Percentiles rank a stretch among this genome's conserved stretches.
Evolutionary conservation across 1,140 invertebrate species (phyloP).

Genomic region (Brachionus rubens): DNA sequence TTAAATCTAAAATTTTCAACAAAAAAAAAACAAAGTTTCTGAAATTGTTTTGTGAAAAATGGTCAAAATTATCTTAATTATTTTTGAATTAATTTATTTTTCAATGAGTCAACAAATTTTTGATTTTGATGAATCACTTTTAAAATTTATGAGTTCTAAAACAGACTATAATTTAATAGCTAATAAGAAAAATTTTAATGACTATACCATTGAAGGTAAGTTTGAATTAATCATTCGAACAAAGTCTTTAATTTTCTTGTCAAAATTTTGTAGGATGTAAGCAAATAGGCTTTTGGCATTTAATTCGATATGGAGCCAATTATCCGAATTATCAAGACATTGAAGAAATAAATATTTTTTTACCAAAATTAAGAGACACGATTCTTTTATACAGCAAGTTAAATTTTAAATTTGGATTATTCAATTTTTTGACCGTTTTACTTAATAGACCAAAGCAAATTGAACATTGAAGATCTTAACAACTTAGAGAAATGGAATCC

Average conservation of each 20-base stretch:
- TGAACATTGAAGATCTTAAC: neutral
- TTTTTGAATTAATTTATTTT: neutral
- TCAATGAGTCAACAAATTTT: neutral
- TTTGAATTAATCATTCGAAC: neutral
- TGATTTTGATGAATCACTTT: conserved; percentile 24
- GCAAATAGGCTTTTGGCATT: conserved; percentile 39
- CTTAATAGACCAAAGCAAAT: neutral
- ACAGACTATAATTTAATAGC: conserved; percentile 39
- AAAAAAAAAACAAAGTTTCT: too few species aligned
- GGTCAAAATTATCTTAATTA: too few species aligned
- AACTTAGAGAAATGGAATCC: neutral
- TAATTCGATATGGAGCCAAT: neutral
- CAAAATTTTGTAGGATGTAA: neutral
- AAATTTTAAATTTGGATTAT: neutral
- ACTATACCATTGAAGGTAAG: conserved; percentile 4
- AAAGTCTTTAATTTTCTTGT: neutral
- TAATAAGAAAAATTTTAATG: neutral
- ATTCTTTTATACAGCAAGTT: conserved; percentile 7
- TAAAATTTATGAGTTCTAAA: neutral
- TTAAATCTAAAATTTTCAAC: too few species aligned
- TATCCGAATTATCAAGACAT: conserved; percentile 29
- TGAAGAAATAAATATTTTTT: neutral
- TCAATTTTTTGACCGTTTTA: neutral
- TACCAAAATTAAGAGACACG: conserved; percentile 1
- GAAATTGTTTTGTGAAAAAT: too few species aligned